Base-by-base conservation (phyloP, 2,113 vertebrate species). In the Tachysurus vachellii region DNA sequence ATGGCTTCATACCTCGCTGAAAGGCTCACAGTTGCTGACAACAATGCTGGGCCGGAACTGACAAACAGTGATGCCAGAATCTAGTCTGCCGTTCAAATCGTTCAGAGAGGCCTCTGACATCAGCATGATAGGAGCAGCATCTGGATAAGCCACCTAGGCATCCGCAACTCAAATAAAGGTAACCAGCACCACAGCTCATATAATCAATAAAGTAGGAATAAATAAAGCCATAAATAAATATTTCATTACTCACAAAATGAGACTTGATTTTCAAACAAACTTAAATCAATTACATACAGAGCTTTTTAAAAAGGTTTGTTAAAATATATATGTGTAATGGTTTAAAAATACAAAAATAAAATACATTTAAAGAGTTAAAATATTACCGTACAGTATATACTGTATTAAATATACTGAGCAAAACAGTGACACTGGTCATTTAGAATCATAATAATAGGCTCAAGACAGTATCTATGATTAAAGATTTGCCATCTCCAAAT, bases 31-130 rank as follows among this genome's bases (percentile, higher is more conserved):
- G 88, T 94, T 97, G 0, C 94, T 91, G 64, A 99, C 93, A 88
- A 97, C 86, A 13, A 99, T 95, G 88, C 94, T 99, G 1, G 98
- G 97, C 59, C 97, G 95, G 94, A 99, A 99, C 26, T 95, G 91
- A 54, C 94, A 90, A 82, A 94, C 94, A 1, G 95, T 96, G 28
- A 95, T 92, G 53, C 95, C 96, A 62, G 95, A 94, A 87, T 96
- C 94, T 70, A 99, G 28, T 53, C 89, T 96, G 87, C 87, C 91
- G 90, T 96, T 98, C 64, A 99, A 92, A 88, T 99, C 95, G 0
- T 92, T 91, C 80, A 99, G 62, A 0, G 98, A 99, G n/a, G 97
- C 95, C 89, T 97, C 96, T 0, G 97, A 97, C 88, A 99, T 90
- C 36, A 99, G 87, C 94, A 97, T 92, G 84, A 98, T 8, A 0